Conservation (phyloP, 2,888 invertebrate species). For the Ectemnius continuus region DNA sequence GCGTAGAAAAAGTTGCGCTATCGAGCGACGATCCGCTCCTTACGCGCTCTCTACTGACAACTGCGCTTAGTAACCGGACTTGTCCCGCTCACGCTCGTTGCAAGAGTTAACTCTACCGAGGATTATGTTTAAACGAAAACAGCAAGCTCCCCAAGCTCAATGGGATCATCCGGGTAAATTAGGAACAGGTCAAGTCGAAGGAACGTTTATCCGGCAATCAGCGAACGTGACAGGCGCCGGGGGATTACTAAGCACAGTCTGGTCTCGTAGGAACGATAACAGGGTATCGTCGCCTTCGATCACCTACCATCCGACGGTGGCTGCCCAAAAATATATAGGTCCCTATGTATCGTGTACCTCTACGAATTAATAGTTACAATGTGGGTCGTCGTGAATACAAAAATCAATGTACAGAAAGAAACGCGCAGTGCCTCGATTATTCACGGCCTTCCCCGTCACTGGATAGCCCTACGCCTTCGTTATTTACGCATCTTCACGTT, state of each 20-base stretch:
- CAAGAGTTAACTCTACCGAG: no score
- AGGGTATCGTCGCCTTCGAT: no score
- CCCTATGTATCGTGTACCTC: conserved; percentile 46
- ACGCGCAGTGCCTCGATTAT: conserved; percentile 34
- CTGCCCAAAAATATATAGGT: conserved; percentile 23
- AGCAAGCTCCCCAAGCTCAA: no score
- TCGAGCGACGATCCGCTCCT: not conserved
- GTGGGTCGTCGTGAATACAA: conserved; percentile 33
- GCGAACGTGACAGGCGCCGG: no score
- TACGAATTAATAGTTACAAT: conserved; percentile 39
- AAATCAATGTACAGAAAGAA: conserved; percentile 45
- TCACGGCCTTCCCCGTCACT: conserved; percentile 37
- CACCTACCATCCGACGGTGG: not conserved
- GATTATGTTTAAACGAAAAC: no score
- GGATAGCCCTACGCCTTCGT: conserved; percentile 23
- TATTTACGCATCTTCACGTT: conserved; percentile 20
- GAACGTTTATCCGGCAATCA: no score
- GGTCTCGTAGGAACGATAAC: no score
- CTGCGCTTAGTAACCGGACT: no score
- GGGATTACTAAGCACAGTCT: no score
- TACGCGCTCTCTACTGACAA: not conserved
- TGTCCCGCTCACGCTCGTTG: no score
- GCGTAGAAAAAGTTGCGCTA: not conserved
- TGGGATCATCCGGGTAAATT: no score
- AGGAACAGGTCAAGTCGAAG: no score